A percentile compares a stretch with the other conserved stretches of the same genome.
Evolutionary conservation across 2,113 vertebrate species (phyloP).

Genomic region (Eleginops maclovinus): DNA sequence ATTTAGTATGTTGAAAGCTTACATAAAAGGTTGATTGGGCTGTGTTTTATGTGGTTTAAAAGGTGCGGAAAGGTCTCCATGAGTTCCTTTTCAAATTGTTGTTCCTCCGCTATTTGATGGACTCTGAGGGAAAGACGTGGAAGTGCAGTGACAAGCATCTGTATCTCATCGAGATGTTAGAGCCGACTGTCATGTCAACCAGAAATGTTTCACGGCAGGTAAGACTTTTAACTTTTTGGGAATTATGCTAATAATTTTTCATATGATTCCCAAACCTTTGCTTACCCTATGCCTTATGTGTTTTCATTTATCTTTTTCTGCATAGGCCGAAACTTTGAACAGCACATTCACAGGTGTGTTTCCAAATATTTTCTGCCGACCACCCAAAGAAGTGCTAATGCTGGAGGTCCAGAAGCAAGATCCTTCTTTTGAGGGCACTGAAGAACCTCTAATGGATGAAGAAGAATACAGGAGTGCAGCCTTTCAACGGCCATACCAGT

Average conservation of each 20-base stretch:
- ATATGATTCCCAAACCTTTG: neutral
- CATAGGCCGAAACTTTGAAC: constrained; percentile 63
- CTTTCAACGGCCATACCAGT: constrained; percentile 96
- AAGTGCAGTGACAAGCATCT: constrained; percentile 87
- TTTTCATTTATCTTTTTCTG: constrained; percentile 25
- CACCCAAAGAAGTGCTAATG: constrained; percentile 91
- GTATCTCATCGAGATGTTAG: constrained; percentile 91
- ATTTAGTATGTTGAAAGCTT: rapidly evolving
- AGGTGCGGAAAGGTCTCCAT: constrained; percentile 90
- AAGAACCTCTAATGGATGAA: constrained; percentile 89
- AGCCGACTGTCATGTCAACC: constrained; percentile 59
- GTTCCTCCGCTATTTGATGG: constrained; percentile 89
- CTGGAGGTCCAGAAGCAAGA: constrained; percentile 71
- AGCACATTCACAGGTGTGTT: constrained; percentile 88
- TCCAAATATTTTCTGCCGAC: constrained; percentile 88
- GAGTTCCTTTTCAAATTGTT: constrained; percentile 95
- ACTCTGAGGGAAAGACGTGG: constrained; percentile 91
- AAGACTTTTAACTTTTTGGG: constrained; percentile 37
- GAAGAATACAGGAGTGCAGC: constrained; percentile 86
- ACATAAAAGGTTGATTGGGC: neutral
- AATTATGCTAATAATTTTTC: neutral
- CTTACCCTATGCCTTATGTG: neutral
- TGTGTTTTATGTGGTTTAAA: constrained; percentile 32
- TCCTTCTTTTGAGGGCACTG: neutral
- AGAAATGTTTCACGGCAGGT: constrained; percentile 78